Conservation (phyloP, 2,113 vertebrate species). For the Saguinus imperator region DNA sequence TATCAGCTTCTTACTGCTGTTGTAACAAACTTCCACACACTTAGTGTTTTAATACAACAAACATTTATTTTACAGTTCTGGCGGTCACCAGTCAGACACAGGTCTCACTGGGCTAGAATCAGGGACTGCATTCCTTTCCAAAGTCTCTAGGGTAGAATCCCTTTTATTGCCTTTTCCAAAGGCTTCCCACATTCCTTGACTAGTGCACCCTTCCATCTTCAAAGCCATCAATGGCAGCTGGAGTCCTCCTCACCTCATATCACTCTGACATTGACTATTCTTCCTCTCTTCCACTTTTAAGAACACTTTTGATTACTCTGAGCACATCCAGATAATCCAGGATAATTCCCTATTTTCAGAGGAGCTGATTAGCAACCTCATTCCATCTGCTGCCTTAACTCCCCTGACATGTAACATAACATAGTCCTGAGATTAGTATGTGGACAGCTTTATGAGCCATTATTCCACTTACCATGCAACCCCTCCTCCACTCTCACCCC, state of each 20-base stretch:
- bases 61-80: neutral
- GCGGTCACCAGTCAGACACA: neutral
- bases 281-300: neutral
- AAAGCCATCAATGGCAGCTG: neutral
- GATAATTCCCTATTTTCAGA: slow-evolving; percentile 49
- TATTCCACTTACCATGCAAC: neutral
- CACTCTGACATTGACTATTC: slow-evolving; percentile 6
- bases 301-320: neutral
- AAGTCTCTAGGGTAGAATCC: neutral
- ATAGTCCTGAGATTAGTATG: neutral
- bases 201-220: neutral
- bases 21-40: neutral
- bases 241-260: neutral
- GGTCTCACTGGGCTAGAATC: neutral
- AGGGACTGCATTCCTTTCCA: neutral
- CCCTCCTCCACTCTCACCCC: neutral
- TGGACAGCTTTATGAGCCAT: neutral
- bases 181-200: neutral
- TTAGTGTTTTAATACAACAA: neutral
- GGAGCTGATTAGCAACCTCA: slow-evolving; percentile 26
- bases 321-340: neutral
- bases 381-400: neutral
- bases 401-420: neutral
- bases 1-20: neutral
- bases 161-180: neutral